Conservation (phyloP, 2,888 invertebrate species). For the Cordilura impudica region DNA sequence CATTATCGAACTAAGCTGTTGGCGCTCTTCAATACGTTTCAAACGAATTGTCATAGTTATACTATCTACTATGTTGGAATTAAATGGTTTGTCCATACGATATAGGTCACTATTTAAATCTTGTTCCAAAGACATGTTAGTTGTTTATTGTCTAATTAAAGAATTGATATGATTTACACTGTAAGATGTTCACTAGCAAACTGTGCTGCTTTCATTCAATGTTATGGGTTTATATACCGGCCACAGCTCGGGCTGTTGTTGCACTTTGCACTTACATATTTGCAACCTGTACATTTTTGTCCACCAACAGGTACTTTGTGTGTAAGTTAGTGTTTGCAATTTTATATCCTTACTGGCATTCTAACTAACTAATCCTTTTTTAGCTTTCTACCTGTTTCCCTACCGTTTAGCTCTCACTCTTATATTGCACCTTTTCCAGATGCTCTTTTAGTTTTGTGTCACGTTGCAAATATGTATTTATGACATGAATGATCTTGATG, state of each 20-base stretch:
- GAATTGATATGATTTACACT: background rate
- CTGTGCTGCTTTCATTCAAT: conserved; percentile 21
- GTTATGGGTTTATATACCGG: conserved; percentile 2
- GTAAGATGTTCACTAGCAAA: background rate
- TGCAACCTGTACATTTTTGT: conserved; percentile 19
- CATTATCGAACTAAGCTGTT: background rate
- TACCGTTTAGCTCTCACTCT: background rate
- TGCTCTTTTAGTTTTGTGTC: background rate
- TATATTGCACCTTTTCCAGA: conserved; percentile 25
- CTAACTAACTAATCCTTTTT: conserved; percentile 36
- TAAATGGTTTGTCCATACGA: background rate
- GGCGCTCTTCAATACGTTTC: background rate
- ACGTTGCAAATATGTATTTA: conserved; percentile 7
- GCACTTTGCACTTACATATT: background rate
- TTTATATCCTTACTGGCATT: conserved; percentile 32
- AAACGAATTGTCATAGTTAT: conserved; percentile 2
- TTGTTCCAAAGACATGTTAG: conserved; percentile 12
- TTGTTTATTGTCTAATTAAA: background rate
- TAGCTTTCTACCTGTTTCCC: conserved; percentile 8
- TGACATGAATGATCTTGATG: conserved; percentile 27
- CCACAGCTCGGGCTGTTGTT: background rate
- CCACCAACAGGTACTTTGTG: background rate
- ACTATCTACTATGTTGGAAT: background rate
- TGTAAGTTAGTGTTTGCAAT: background rate
- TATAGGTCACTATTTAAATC: background rate